Evolutionary conservation across 2,888 invertebrate genomes (phyloP), one percentile per base, ranked within the genome.

Genomic region (Xanthostigma xanthostigma): DNA sequence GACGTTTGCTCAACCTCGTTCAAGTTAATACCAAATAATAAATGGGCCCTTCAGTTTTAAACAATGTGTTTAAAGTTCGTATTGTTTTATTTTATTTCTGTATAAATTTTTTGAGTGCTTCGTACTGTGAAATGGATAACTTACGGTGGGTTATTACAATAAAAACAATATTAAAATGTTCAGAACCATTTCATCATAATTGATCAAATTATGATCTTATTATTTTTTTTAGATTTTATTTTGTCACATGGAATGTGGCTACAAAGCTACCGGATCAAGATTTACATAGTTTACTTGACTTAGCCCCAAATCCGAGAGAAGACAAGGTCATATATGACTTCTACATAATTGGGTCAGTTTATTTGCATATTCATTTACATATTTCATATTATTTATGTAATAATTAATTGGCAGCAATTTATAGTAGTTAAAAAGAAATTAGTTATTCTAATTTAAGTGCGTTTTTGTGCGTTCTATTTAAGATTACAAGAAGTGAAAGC

Each of bases 181-280:
- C 27, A 27, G 27, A 27, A 27, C 27, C 27, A 3, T 3, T 27
- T 27, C 27, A 27, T 6, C 6, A 27, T 27, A 27, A 27, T 27
- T 27, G 27, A 27, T 5, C 6, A 27, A 27, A 3, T 27, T 27
- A 27, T 27, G 27, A 27, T 27, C 35, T 39, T 36, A 13, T 45
- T 10, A 34, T 27, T 51, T 48, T 51, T 68, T 70, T 37, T 66
- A 87, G 84, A 62, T 70, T 91, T 54, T 88, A 87, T 65, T 75
- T 90, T 58, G 79, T 84, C 41, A 93, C 93, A 40, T 94, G 89
- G 81, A 94, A 94, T 74, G 92, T 94, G 46, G 90, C 88, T 37
- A 84, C 87, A 1, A 81, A 78, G 59, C 84, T 85, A 34, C 79
- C 79, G 36, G 81, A 85, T 63, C 68, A 83, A 17, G 74, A 78